Evolutionary conservation across 2,113 vertebrate species (phyloP).

Genomic region (Jacana jacana): DNA sequence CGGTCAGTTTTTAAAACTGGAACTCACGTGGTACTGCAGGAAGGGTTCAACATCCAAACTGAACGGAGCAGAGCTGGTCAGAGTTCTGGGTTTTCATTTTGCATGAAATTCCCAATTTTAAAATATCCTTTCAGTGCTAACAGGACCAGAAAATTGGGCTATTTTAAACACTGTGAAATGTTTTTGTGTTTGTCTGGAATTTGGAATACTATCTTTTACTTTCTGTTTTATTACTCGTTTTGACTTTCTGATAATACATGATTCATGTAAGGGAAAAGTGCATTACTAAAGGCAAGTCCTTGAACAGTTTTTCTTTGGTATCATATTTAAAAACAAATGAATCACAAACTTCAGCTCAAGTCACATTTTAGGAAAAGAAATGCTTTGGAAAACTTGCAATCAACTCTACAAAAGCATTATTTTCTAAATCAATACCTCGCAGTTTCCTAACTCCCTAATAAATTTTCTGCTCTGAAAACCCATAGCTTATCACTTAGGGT

Average conservation of each 20-base stretch:
- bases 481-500: neutral
- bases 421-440: neutral
- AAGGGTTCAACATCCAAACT: neutral
- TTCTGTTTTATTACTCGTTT: neutral
- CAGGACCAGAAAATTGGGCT: neutral
- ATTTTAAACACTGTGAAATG: neutral
- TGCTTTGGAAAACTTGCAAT: neutral
- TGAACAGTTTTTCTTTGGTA: neutral
- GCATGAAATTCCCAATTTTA: neutral
- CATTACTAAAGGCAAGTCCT: neutral
- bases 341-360: neutral
- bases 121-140: neutral
- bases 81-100: neutral
- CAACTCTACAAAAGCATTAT: neutral
- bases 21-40: neutral
- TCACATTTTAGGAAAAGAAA: neutral
- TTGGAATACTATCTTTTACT: neutral
- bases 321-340: neutral
- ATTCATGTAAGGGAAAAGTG: neutral
- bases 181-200: neutral
- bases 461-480: neutral
- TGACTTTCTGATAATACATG: neutral
- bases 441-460: neutral
- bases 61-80: neutral
- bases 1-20: neutral